Percentiles rank a stretch among this genome's conserved stretches.
Evolutionary conservation across 2,113 vertebrate genomes (phyloP).

Genomic region (Aix galericulata): DNA sequence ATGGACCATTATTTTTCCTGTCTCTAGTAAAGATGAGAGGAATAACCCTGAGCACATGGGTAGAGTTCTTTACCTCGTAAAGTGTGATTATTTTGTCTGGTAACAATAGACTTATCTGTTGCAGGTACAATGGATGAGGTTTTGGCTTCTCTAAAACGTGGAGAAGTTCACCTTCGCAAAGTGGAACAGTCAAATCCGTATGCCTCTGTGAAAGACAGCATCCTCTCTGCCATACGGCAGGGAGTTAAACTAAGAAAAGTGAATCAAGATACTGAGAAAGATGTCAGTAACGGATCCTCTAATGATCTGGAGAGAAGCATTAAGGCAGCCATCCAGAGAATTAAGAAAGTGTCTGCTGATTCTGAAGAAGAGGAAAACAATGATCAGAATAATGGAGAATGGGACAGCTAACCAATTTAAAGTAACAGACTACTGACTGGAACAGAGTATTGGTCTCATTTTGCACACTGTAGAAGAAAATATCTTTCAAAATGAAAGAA

Average conservation of each 20-base stretch:
- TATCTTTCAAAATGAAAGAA: neutral
- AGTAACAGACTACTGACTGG: neutral
- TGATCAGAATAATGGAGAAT: slow-evolving; percentile 73
- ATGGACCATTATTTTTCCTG: neutral
- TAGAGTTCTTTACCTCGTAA: neutral
- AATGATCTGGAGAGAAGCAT: slow-evolving; percentile 91
- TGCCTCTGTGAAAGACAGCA: slow-evolving; percentile 73
- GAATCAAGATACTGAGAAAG: neutral
- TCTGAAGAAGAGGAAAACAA: slow-evolving; percentile 85
- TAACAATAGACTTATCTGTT: neutral
- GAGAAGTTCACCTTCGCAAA: slow-evolving; percentile 78
- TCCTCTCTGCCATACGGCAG: slow-evolving; percentile 88
- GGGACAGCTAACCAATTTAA: slow-evolving; percentile 73
- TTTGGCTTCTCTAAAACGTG: slow-evolving; percentile 87
- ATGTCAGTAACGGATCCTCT: neutral
- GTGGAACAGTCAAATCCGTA: neutral
- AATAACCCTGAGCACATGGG: neutral
- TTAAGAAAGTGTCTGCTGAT: slow-evolving; percentile 90
- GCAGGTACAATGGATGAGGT: slow-evolving; percentile 94
- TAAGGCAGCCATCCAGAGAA: slow-evolving; percentile 91
- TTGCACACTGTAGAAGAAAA: neutral
- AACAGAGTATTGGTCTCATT: neutral
- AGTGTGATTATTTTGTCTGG: neutral
- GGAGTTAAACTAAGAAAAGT: slow-evolving; percentile 92
- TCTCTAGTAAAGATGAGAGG: neutral